Conservation (phyloP, 2,888 invertebrate species). For the Acleris literana region DNA sequence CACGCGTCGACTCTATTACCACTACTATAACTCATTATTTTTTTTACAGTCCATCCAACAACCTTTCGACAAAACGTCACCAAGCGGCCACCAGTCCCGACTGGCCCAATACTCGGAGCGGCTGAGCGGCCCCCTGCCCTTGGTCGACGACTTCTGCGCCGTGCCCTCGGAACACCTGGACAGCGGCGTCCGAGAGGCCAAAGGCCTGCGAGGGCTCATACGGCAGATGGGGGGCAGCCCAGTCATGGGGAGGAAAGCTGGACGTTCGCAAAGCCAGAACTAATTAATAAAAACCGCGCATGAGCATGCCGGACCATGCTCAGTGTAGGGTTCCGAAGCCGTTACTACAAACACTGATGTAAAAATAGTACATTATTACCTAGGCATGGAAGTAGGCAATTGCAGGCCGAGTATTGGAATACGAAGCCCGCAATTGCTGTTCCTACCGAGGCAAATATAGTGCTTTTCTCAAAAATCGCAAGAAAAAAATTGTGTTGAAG, state of each 20-base stretch:
- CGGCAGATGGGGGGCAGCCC: constrained; percentile 94
- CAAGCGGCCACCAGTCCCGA: constrained; percentile 84
- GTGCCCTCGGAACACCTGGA: constrained; percentile 91
- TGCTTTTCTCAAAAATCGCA: no score
- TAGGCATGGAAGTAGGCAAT: no score
- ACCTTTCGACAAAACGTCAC: constrained; percentile 69
- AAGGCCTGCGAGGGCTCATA: constrained; percentile 90
- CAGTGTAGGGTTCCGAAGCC: no score
- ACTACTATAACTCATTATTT: no score
- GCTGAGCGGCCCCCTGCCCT: constrained; percentile 86
- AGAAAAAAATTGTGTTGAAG: no score
- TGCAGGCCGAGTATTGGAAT: no score
- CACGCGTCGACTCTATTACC: no score
- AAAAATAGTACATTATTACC: no score
- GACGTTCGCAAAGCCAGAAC: constrained; percentile 77
- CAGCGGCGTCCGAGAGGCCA: constrained; percentile 85
- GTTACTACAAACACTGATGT: no score
- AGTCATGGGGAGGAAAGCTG: constrained; percentile 88
- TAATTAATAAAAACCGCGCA: constrained; percentile 42
- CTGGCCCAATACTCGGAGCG: constrained; percentile 85
- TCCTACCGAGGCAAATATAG: no score
- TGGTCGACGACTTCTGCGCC: constrained; percentile 96
- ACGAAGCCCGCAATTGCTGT: no score
- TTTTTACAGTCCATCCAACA: constrained; percentile 42
- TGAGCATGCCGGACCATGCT: no score